Evolutionary conservation across 2,797 vertebrate genomes (phyloP).

Genomic region (Novumbra hubbsi): DNA sequence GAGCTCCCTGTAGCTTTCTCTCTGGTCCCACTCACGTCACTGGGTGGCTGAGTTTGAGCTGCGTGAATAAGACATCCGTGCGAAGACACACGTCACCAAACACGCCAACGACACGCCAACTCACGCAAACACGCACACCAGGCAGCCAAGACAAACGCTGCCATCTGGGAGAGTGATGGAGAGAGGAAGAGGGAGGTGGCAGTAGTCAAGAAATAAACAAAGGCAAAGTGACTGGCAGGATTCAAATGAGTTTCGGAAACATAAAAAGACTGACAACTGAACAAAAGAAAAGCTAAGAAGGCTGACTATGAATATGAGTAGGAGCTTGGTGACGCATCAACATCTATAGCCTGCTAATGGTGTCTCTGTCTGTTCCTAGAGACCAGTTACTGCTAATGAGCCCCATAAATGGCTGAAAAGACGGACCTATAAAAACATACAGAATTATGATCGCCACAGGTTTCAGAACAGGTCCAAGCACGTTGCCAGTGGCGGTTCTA

Average conservation of each 20-base stretch:
- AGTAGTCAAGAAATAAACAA: constrained; percentile 36
- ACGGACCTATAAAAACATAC: neutral
- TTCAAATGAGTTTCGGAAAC: constrained; percentile 12
- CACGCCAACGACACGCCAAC: constrained; percentile 38
- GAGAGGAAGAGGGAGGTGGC: constrained; percentile 5
- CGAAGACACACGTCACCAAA: constrained; percentile 54
- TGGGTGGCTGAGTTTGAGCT: constrained; percentile 35
- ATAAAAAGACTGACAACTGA: constrained; percentile 30
- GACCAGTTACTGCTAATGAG: neutral
- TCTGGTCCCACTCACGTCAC: constrained; percentile 40
- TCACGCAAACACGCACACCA: constrained; percentile 33
- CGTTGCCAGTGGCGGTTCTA: no score
- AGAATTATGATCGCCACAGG: neutral
- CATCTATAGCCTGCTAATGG: constrained; percentile 46
- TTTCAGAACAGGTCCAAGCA: neutral
- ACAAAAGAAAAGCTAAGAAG: constrained; percentile 48
- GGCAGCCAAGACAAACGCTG: constrained; percentile 50
- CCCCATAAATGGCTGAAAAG: neutral
- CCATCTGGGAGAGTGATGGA: constrained; percentile 51
- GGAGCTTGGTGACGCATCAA: constrained; percentile 39
- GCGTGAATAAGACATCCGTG: constrained; percentile 40
- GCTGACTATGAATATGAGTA: constrained; percentile 46
- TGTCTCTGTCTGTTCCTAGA: constrained; percentile 19
- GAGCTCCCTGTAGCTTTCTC: constrained; percentile 24
- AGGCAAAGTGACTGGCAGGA: constrained; percentile 48